Base-by-base conservation (phyloP, 2,797 vertebrate species). In the Eidolon dupreanum region DNA sequence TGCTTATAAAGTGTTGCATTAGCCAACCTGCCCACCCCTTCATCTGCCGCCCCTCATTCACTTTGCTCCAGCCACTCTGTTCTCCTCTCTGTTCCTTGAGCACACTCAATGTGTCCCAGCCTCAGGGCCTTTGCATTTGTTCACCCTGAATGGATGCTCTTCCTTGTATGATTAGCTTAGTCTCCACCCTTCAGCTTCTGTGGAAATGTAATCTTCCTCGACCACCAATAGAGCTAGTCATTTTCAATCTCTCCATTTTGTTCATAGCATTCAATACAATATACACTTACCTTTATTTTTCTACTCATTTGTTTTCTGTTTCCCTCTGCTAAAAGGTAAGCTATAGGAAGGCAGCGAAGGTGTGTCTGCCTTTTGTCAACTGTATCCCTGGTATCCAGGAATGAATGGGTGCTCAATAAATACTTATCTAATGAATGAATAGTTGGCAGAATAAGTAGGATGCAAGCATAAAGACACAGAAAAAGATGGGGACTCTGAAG, bases 371-470 rank as follows among this genome's bases (percentile, higher is more conserved):
- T 92, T 82, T 81, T 75, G n/a, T 70, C 66, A 55, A 53, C 43
- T 68, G 12, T 75, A 63, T 70, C 43, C 33, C 68, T 33, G 86
- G 55, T 63, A 41, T 43, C 74, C 78, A 8, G 63, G 88, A 70
- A 85, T 61, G 74, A 89, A 74, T 13, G 49, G 38, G 13, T 59
- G n/a, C 46, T 81, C 15, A 63, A 22, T 41, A 71, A 70, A 43
- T 43, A 49, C 57, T 49, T 86, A 19, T 79, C 53, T 89, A 28
- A 74, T 28, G 73, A 74, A 61, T 71, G 24, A 55, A 38, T 94
- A 57, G 41, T 86, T 93, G 73, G 28, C 86, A 75, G 74, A 61
- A 16, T 89, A 85, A 93, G 46, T 57, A 71, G 77, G 78, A 92
- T 59, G 31, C 24, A 71, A 75, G 26, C 57, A 8, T 75, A 46